Base-by-base conservation (phyloP, 2,888 invertebrate species). In the Cynaeus angustus region DNA sequence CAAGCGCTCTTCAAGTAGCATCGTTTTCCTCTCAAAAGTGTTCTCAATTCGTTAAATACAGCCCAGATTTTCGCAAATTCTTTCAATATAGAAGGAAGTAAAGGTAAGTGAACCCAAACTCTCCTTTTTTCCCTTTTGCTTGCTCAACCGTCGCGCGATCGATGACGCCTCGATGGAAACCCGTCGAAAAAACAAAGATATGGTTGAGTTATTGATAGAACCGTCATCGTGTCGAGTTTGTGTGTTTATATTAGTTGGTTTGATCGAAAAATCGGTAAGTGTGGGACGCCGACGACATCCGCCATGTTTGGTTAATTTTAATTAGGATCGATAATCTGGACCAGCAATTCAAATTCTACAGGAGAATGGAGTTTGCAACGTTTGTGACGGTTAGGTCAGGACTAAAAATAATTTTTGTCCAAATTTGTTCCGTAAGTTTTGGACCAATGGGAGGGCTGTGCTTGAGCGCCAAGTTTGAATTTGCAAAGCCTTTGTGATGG, bases 201-300 rank as follows among this genome's bases (percentile, higher is more conserved):
- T 58, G 13, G 8, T 30, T 21, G 9, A 53, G 3, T 53, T 13
- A 13, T 53, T 53, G 14, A 26, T 53, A 33, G 14, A 13, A 50
- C 8, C 61, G 37, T 26, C 37, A 48, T 21, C 61, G 61, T 46
- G 37, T 16, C 61, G 61, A 61, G 14, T 38, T 48, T 48, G 46
- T 59, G 9, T 45, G 26, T 43, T 10, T 13, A 59, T 46, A 26
- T 14, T 46, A 45, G 43, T 33, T 45, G 33, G 13, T 21, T 61
- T 33, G 14, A 37, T 46, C 61, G 61, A 61, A 50, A 38, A 56
- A 30, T 12, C 61, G 48, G 50, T 61, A 50, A 61, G 61, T 61
- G 28, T 48, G 50, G 21, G 48, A 61, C 61, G 61, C 61, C 50
- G 48, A 48, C 61, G 61, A 61, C 61, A 50, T 7, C 33, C 61